A percentile compares a stretch with the other conserved stretches of the same genome.
Evolutionary conservation across 2,113 vertebrate genomes (phyloP).

Genomic region (Dromas ardeola): DNA sequence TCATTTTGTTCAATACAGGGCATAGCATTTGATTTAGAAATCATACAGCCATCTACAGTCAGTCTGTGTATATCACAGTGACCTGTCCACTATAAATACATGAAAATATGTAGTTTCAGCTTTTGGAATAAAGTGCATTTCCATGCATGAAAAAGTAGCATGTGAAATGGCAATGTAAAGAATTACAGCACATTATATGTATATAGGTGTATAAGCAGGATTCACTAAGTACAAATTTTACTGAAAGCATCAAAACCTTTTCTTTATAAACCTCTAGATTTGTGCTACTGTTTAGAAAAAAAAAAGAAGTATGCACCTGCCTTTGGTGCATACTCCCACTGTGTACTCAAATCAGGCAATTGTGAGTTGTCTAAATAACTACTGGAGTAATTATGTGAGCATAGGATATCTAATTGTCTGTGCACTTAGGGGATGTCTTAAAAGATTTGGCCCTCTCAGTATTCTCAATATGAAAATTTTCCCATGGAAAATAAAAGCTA

Average conservation of each 20-base stretch:
- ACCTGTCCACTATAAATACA: not conserved
- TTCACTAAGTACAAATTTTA: not conserved
- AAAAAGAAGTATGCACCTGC: not conserved
- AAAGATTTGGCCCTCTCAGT: slow-evolving; percentile 49
- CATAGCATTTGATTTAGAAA: slow-evolving; percentile 6
- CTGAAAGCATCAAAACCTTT: not conserved
- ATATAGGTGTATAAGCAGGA: not conserved
- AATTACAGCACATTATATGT: not conserved
- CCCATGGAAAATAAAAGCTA: slow-evolving; percentile 11
- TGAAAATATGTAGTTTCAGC: not conserved
- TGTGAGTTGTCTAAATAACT: slow-evolving; percentile 29
- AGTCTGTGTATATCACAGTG: not conserved
- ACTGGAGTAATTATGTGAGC: slow-evolving; percentile 23
- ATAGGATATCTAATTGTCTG: slow-evolving; percentile 21
- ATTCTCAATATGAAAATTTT: slow-evolving; percentile 36
- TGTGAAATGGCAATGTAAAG: not conserved
- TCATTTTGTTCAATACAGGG: not conserved
- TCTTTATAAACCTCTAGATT: not conserved
- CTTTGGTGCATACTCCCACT: not conserved
- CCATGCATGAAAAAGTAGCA: rapidly evolving
- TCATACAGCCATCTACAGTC: slow-evolving; percentile 46
- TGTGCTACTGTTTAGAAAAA: not conserved
- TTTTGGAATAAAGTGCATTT: not conserved
- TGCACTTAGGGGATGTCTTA: slow-evolving; percentile 22
- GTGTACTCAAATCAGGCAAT: slow-evolving; percentile 25